Evolutionary conservation across 2,888 invertebrate genomes (phyloP), one percentile per base, ranked within the genome.

Genomic region (Vanessa cardui): DNA sequence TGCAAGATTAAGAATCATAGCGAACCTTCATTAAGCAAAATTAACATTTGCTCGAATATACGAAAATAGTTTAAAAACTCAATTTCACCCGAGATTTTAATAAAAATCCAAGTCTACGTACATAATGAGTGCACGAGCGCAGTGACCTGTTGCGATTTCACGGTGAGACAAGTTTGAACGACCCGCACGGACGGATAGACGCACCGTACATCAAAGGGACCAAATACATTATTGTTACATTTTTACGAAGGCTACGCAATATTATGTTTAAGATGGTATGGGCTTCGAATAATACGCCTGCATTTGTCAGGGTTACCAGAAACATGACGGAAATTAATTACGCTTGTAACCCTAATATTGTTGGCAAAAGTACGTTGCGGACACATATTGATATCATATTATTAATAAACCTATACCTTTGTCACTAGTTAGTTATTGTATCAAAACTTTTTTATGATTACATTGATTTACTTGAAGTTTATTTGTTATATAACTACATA

Each of bases 101-200:
- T 71, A 72, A 68, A 66, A 68, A 58, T 20, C 21, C 50, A 46
- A 67, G 60, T 64, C 52, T 61, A 67, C 59, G 18, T 69, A 66
- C 52, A 74, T 80, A 84, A 80, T 78, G 83, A 80, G 80, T 78
- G 82, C 81, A 79, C 74, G 56, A 75, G 80, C 85, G 82, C 87
- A 87, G 79, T 90, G 90, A 90, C 89, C 90, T 86, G 89, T 85
- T 77, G 75, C 85, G 82, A 89, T 90, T 90, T 89, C 87, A 90
- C 90, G 89, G 82, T 81, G 65, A 66, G 78, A 75, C 83, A 84
- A 82, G 79, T 83, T 83, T 84, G 79, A 84, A 84, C 85, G 83
- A 83, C 75, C 73, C 61, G 69, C 62, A 72, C 69, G 73, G 71
- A 72, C 69, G 73, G 71, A 70, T 63, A 69, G 66, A 72, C 74